A percentile compares a stretch with the other conserved stretches of the same genome.
Conservation (phyloP, 1,140 invertebrate species). For the Doryteuthis pealeii region DNA sequence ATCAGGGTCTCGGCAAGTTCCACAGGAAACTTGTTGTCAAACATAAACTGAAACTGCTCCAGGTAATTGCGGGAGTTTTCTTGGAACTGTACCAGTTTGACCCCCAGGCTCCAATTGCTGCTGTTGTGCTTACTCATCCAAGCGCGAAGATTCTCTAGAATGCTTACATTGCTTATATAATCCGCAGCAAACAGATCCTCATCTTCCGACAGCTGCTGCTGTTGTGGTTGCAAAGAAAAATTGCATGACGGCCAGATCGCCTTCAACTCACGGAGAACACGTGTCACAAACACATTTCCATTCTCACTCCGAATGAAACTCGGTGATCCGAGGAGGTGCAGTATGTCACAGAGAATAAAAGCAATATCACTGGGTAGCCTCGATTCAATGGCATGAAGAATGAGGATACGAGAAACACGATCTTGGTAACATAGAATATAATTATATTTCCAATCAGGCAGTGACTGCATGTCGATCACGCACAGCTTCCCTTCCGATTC, state of each 20-base stretch:
- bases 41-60: background rate
- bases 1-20: background rate
- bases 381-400: background rate
- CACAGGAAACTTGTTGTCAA: background rate
- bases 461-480: background rate
- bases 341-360: background rate
- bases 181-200: background rate
- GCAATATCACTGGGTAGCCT: background rate
- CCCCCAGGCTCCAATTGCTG: background rate
- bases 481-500: background rate
- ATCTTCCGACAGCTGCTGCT: background rate
- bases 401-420: background rate
- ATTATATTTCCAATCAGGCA: background rate
- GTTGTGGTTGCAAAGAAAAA: background rate
- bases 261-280: background rate
- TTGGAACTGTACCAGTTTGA: background rate
- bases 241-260: background rate
- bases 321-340: background rate
- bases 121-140: background rate
- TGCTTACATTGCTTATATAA: background rate
- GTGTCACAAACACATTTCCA: background rate
- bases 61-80: background rate
- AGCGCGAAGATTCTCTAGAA: background rate
- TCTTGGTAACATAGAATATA: slow-evolving; percentile 10
- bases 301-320: background rate